Conservation (phyloP, 1,140 invertebrate genomes). For the Euglossa dilemma region DNA sequence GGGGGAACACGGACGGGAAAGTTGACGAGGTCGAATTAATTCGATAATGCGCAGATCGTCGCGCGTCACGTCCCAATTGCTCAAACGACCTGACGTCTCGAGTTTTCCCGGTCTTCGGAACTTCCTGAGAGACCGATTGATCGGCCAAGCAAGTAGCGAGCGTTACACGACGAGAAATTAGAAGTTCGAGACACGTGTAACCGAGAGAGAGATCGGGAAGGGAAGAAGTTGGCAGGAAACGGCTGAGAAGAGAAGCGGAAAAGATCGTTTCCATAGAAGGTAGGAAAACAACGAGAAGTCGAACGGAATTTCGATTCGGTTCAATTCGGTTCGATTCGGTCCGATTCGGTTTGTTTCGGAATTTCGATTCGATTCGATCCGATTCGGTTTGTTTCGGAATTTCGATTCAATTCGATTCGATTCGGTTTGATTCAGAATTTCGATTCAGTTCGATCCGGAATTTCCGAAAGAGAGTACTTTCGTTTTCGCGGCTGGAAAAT, state of each 20-base stretch:
- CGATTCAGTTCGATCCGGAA: too few relatives aligned
- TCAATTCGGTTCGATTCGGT: too few relatives aligned
- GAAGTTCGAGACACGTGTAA: background rate
- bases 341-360: too few relatives aligned
- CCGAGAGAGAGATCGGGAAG: background rate
- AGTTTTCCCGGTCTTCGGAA: constrained; percentile 13
- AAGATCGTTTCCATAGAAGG: background rate
- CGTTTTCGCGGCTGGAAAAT: background rate
- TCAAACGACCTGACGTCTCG: constrained; percentile 14
- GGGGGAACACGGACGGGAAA: constrained; percentile 3
- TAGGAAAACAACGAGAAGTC: background rate
- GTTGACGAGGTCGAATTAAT: constrained; percentile 55
- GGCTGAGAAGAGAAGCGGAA: background rate
- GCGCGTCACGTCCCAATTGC: constrained; percentile 47
- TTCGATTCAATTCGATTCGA: too few relatives aligned
- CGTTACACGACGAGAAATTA: background rate
- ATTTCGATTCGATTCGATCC: too few relatives aligned
- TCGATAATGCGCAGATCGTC: constrained; percentile 52
- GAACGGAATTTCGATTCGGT: background rate
- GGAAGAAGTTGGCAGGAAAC: background rate
- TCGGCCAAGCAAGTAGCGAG: background rate
- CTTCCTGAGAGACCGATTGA: constrained; percentile 1
- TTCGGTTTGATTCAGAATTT: too few relatives aligned
- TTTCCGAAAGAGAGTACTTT: too few relatives aligned
- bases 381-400: too few relatives aligned